These are phyloP conservation scores for Cairina moschata DNA, from an alignment of 2,113 vertebrate genomes.

Conservation along the genomic window DNA sequence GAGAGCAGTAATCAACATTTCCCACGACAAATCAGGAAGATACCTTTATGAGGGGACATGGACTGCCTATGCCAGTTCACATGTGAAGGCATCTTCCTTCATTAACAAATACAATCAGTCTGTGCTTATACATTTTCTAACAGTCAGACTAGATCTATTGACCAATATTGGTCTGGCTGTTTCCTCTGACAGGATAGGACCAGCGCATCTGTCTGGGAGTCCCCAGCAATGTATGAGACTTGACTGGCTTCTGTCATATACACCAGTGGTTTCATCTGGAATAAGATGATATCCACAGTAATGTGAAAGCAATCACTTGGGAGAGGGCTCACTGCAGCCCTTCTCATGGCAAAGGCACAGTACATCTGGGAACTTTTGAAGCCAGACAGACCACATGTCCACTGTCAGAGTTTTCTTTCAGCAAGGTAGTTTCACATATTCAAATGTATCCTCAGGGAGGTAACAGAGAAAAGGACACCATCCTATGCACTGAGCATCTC, in stretches of 20 bases:
- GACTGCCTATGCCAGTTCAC: background rate
- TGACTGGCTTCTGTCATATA: background rate
- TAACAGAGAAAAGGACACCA: background rate
- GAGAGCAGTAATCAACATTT: background rate
- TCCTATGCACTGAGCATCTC: background rate
- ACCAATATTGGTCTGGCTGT: background rate
- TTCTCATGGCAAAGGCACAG: background rate
- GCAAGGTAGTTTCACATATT: background rate
- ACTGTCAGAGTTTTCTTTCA: background rate
- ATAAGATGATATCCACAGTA: background rate
- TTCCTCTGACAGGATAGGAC: background rate
- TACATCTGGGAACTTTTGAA: background rate
- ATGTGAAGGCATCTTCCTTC: background rate
- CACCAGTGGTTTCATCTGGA: background rate
- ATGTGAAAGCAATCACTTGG: background rate
- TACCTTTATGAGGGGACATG: background rate
- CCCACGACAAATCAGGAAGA: background rate
- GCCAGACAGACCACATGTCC: background rate
- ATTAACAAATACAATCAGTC: background rate
- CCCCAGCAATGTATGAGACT: background rate
- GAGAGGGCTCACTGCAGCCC: background rate
- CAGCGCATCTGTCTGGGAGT: background rate
- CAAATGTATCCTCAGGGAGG: background rate
- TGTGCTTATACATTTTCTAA: background rate
- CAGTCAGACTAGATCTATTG: background rate